phyloP scores from a whole-genome alignment of 2,888 invertebrate genomes.

The Lamellibrachia satsuma region DNA sequence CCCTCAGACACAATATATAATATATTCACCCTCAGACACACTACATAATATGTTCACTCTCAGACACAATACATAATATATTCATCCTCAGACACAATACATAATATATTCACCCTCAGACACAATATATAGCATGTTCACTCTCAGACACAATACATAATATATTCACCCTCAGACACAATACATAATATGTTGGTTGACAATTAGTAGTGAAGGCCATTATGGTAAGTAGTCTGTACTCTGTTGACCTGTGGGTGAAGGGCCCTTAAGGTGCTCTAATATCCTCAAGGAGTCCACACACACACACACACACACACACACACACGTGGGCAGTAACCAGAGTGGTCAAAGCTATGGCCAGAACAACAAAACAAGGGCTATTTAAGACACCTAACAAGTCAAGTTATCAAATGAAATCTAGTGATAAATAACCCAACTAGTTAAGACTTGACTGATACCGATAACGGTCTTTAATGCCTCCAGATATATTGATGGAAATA shows the following conservation, averaged over 20 bases:
- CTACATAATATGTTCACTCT: too few species aligned
- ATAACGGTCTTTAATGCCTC: not conserved
- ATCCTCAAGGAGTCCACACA: not conserved
- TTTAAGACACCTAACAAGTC: not conserved
- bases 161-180: too few species aligned
- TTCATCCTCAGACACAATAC: too few species aligned
- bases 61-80: too few species aligned
- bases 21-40: too few species aligned
- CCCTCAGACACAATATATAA: too few species aligned
- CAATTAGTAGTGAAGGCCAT: not conserved
- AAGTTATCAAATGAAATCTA: conserved; percentile 2
- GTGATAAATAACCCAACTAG: not conserved
- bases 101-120: too few species aligned
- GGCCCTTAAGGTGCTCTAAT: not conserved
- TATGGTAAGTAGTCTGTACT: not conserved
- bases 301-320: not conserved
- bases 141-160: too few species aligned
- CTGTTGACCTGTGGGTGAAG: not conserved
- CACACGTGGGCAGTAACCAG: not conserved
- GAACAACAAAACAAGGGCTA: not conserved
- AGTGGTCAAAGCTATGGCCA: not conserved
- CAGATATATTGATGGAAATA: not conserved
- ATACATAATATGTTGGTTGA: too few species aligned
- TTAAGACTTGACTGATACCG: not conserved
- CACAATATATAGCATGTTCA: too few species aligned